Evolutionary conservation across 2,113 vertebrate genomes (phyloP).

Genomic region (Neolamprologus cancellatus): DNA sequence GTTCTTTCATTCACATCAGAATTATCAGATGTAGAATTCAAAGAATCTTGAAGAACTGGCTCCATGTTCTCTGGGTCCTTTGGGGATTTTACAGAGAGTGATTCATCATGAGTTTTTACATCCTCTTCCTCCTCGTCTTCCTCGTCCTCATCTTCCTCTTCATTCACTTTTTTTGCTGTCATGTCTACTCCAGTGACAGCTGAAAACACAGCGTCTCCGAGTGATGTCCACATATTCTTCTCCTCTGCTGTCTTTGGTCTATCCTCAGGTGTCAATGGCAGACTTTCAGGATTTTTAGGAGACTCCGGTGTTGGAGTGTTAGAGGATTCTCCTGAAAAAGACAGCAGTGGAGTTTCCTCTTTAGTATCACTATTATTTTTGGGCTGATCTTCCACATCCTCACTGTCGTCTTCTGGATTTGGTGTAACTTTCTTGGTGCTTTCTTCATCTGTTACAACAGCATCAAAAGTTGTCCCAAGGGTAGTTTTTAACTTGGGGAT

Average conservation of each 20-base stretch:
- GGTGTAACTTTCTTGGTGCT: constrained; percentile 77
- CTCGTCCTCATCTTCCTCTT: constrained; percentile 51
- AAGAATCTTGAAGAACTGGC: not conserved
- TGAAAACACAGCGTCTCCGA: constrained; percentile 66
- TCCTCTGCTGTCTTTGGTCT: constrained; percentile 9
- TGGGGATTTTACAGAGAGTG: not conserved
- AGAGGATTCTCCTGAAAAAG: constrained; percentile 38
- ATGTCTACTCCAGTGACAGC: constrained; percentile 61
- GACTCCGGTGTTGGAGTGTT: not conserved
- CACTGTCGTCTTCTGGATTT: constrained; percentile 64
- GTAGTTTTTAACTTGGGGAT: constrained; percentile 78
- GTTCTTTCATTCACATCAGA: not conserved
- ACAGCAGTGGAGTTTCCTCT: constrained; percentile 66
- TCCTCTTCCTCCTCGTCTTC: constrained; percentile 14
- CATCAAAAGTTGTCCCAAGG: constrained; percentile 82
- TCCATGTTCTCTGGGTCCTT: not conserved
- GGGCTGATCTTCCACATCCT: constrained; percentile 43
- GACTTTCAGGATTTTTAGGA: constrained; percentile 1
- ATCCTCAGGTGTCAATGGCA: not conserved
- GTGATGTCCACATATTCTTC: constrained; percentile 43
- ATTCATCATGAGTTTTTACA: not conserved
- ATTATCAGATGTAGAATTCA: not conserved
- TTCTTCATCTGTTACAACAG: constrained; percentile 79
- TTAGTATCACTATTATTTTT: constrained; percentile 7
- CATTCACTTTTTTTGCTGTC: not conserved